These are phyloP conservation scores for Diabrotica undecimpunctata DNA, from an alignment of 1,140 invertebrate genomes.

Conservation along the genomic window DNA sequence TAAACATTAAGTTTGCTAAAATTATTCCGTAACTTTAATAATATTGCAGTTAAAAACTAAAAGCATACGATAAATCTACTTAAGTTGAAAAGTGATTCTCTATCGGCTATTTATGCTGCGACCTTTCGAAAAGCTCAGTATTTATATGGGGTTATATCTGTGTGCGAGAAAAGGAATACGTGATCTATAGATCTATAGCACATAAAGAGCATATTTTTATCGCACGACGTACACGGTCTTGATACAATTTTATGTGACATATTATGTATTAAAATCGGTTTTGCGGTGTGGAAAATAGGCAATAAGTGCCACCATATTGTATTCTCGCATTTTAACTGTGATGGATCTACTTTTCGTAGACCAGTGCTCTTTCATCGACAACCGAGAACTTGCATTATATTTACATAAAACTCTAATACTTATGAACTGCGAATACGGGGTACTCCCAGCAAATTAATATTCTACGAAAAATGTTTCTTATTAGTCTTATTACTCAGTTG, in stretches of 20 bases:
- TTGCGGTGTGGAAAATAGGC: constrained; percentile 39
- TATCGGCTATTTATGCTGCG: constrained; percentile 12
- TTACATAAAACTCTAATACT: constrained; percentile 27
- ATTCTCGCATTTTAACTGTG: constrained; percentile 28
- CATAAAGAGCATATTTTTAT: constrained; percentile 41
- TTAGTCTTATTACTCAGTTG: too few relatives aligned
- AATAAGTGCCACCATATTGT: constrained; percentile 36
- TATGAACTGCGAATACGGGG: too few relatives aligned
- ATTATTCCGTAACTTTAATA: too few relatives aligned
- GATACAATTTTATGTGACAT: constrained; percentile 41
- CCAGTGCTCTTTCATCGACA: constrained; percentile 17
- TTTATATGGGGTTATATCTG: constrained; percentile 43
- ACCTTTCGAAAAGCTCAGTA: constrained; percentile 27
- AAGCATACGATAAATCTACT: constrained; percentile 15
- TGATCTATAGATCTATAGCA: constrained; percentile 40
- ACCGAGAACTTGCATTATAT: constrained; percentile 16
- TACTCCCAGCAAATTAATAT: too few relatives aligned
- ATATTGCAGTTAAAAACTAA: too few relatives aligned
- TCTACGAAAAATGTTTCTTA: too few relatives aligned
- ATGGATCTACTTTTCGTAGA: constrained; percentile 22
- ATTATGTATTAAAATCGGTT: constrained; percentile 40
- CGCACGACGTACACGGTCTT: constrained; percentile 27
- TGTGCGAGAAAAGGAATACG: constrained; percentile 33
- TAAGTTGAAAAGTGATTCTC: constrained; percentile 12
- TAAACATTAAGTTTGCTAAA: too few relatives aligned